Conservation (phyloP, 2,113 vertebrate species). For the Bubo bubo region DNA sequence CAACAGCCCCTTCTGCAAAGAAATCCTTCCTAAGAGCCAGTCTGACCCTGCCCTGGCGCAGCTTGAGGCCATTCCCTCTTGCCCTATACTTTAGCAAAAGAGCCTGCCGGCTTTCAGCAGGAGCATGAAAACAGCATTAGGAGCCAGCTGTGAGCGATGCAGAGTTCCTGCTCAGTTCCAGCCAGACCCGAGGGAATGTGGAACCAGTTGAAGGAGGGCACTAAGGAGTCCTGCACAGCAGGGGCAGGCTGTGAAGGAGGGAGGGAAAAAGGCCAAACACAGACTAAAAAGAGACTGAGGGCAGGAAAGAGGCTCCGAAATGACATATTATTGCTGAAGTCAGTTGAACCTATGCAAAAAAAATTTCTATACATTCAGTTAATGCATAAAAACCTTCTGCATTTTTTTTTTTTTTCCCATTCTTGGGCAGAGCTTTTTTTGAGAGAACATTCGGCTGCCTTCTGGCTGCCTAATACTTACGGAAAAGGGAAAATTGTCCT, state of each 20-base stretch:
- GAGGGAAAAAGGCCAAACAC: neutral
- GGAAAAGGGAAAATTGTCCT: neutral
- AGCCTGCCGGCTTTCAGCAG: too few species aligned
- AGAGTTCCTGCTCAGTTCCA: rapidly evolving
- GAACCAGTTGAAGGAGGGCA: rapidly evolving
- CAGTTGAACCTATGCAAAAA: neutral
- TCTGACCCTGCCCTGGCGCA: too few species aligned
- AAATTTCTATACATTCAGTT: neutral
- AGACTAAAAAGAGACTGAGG: neutral
- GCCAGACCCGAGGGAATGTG: rapidly evolving
- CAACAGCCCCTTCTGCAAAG: too few species aligned
- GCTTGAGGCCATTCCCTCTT: too few species aligned
- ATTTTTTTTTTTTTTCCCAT: neutral
- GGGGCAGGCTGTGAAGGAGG: rapidly evolving
- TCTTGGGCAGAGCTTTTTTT: neutral
- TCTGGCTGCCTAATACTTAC: neutral
- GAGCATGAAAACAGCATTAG: rapidly evolving
- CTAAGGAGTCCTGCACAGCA: rapidly evolving
- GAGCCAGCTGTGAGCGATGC: rapidly evolving
- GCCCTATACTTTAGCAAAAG: rapidly evolving
- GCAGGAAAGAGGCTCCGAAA: neutral
- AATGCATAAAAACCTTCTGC: neutral
- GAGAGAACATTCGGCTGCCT: neutral
- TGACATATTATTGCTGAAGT: neutral
- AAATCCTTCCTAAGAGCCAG: too few species aligned